phyloP scores from a whole-genome alignment of 2,797 vertebrate species.

The Anabacerthia variegaticeps region DNA sequence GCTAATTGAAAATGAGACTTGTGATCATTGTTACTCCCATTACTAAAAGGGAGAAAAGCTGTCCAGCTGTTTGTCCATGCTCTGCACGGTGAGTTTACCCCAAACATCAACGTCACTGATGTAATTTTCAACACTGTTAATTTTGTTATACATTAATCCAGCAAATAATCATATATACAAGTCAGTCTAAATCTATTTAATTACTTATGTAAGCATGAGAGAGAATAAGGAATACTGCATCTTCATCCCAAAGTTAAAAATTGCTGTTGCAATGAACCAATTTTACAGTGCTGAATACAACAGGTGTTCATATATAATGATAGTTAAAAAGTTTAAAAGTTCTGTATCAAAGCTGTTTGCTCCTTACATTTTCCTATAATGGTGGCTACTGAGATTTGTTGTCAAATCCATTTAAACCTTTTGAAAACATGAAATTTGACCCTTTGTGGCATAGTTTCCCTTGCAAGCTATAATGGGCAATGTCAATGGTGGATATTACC shows the following conservation, averaged over 20 bases:
- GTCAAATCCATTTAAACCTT: background rate
- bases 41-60: constrained; percentile 4
- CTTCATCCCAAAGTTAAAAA: constrained; percentile 51
- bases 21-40: constrained; percentile 14
- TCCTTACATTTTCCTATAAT: constrained; percentile 16
- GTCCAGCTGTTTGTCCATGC: constrained; percentile 24
- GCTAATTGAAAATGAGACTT: constrained; percentile 13
- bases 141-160: constrained; percentile 41
- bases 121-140: constrained; percentile 50
- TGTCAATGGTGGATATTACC: background rate
- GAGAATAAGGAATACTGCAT: constrained; percentile 74
- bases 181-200: constrained; percentile 59
- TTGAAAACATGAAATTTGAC: constrained; percentile 19
- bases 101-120: constrained; percentile 30
- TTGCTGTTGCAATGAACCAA: constrained; percentile 35
- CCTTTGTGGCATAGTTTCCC: constrained; percentile 4
- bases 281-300: constrained; percentile 68
- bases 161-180: constrained; percentile 38
- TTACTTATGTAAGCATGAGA: constrained; percentile 62
- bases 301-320: constrained; percentile 51
- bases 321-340: constrained; percentile 28
- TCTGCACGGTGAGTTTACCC: constrained; percentile 19
- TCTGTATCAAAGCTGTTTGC: constrained; percentile 37
- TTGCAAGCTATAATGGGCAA: background rate
- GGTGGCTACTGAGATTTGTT: constrained; percentile 36